Base-by-base conservation (phyloP, 2,888 invertebrate genomes). In the Bimastos eiseni region DNA sequence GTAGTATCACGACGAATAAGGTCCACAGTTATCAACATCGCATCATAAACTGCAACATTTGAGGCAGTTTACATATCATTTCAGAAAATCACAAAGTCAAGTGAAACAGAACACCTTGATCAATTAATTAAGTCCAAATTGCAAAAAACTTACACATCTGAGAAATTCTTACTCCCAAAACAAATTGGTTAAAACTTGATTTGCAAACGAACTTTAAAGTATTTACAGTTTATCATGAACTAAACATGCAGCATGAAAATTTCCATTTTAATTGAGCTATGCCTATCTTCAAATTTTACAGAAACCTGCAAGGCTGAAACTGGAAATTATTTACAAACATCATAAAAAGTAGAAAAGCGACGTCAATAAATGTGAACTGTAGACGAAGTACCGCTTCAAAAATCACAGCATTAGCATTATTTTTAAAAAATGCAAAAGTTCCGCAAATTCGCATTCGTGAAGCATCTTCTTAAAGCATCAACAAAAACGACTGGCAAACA, bases 21-120 rank as follows among this genome's bases (percentile, higher is more conserved):
- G 70, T 70, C n/a, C 70, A 70, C 30, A 70, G 70, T 70, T 70
- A n/a, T 70, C 70, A 70, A 70, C n/a, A n/a, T 70, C n/a, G n/a
- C n/a, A 30, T 70, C 70, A 70, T 30, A 70, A 70, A 70, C 70
- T 70, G 70, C 30, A 70, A n/a, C 70, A 30, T 11, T n/a, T 70
- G 70, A n/a, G n/a, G 70, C 70, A 70, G 30, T n/a, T n/a, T 70
- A 70, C 30, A 55, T 17, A 70, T 70, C 70, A 70, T n/a, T n/a
- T 3, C n/a, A 70, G 70, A 6, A 70, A 70, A 70, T 70, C n/a
- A 70, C 8, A 70, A 70, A 70, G n/a, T 70, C 70, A 70, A 70
- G 70, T 70, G 70, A 70, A n/a, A 70, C 70, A 70, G 70, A 70
- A 70, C 24, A 55, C 24, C 55, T 30, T 30, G 30, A 55, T 30